Base-by-base conservation (phyloP, 2,888 invertebrate genomes). In the Adelognathus sp. region DNA sequence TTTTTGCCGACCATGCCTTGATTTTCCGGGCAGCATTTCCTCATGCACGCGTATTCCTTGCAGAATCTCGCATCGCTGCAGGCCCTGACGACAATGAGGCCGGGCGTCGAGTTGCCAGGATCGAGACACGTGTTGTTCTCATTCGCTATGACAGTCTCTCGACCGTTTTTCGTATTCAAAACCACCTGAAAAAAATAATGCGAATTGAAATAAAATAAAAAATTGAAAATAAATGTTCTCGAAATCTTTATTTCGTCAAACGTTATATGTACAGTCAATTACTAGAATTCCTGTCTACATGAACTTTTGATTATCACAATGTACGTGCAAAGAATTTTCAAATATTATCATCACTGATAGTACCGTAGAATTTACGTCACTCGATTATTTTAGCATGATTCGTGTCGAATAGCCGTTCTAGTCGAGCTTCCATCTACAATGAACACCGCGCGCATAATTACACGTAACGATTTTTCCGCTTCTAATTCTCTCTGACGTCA, bases 11-110 rank as follows among this genome's bases (percentile, higher is more conserved):
- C 36, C 39, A 81, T 73, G 3, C 82, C 82, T 56, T 87, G 80
- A 31, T 86, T 85, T 33, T 91, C 91, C 5, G 81, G 71, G 71
- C 92, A 92, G 80, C 92, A 92, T 82, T 92, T 92, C 64, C 87
- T 85, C 60, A 92, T 80, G 82, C 92, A 92, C 1, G 86, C 46
- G 44, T 88, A 84, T 2, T 70, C 60, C n/a, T 76, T 50, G 61
- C 90, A 89, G 16, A 75, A 83, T 14, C 75, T 78, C 2, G 72
- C 18, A 0, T 73, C 82, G 27, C 71, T 82, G 69, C 90, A 82
- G n/a, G 69, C 44, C 70, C 81, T 70, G 5, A 80, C 24, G 3
- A 70, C 41, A 27, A 77, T 14, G 0, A 69, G 70, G 44, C 79
- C 60, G 46, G 72, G 21, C n/a, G 29, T 64, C 72, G 84, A 76